Evolutionary conservation across 1,140 invertebrate genomes (phyloP).

Genomic region (Eulimnadia texana): DNA sequence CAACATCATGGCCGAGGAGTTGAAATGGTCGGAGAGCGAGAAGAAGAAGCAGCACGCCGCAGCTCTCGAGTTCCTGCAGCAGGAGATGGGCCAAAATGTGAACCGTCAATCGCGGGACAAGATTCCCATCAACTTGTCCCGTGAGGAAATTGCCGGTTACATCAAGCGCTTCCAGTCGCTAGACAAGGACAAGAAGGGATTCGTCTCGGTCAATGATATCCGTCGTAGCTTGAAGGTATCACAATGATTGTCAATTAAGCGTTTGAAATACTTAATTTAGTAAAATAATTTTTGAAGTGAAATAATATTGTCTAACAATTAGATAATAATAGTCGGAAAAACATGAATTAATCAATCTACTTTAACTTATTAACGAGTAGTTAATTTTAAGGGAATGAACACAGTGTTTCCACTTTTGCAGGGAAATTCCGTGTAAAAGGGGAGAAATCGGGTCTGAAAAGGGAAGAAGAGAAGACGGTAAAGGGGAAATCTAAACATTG

Average conservation of each 20-base stretch:
- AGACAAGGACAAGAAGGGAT: conserved; percentile 92
- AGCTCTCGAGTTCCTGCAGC: conserved; percentile 69
- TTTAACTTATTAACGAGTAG: background rate
- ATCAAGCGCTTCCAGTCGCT: conserved; percentile 89
- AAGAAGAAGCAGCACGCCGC: conserved; percentile 61
- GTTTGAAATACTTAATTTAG: background rate
- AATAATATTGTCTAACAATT: too few species aligned
- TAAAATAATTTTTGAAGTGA: background rate
- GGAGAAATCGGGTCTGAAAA: too few species aligned
- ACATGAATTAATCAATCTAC: background rate
- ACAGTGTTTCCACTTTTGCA: too few species aligned
- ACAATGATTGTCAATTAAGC: background rate
- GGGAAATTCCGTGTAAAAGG: too few species aligned
- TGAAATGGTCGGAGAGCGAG: conserved; percentile 77
- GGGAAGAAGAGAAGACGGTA: too few species aligned
- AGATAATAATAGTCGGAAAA: too few species aligned
- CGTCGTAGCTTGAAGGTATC: conserved; percentile 80
- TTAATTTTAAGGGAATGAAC: too few species aligned
- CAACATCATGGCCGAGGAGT: conserved; percentile 91
- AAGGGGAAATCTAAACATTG: too few species aligned
- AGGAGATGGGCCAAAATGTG: conserved; percentile 94
- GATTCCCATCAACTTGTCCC: conserved; percentile 82
- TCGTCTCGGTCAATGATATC: conserved; percentile 94
- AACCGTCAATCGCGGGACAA: conserved; percentile 70
- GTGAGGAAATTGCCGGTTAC: conserved; percentile 86